Conservation (phyloP, 2,113 vertebrate species). For the Rafetus swinhoei region DNA sequence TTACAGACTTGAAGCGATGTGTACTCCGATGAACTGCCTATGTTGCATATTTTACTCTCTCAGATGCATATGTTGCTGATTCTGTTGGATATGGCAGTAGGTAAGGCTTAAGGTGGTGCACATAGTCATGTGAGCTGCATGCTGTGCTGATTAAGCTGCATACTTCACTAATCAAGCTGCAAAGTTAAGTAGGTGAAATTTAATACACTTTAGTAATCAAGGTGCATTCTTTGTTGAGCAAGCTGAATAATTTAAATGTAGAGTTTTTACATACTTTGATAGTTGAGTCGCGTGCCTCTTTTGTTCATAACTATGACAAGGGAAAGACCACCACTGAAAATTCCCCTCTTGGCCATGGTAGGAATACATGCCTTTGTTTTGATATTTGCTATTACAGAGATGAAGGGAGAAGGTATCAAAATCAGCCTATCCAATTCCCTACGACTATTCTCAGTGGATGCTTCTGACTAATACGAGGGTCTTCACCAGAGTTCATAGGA, state of each 20-base stretch:
- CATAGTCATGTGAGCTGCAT: constrained; percentile 62
- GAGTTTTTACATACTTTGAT: constrained; percentile 51
- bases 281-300: constrained; percentile 38
- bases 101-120: constrained; percentile 58
- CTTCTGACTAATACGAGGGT: not conserved
- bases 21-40: not conserved
- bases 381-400: constrained; percentile 23
- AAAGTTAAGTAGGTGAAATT: constrained; percentile 76
- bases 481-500: not conserved
- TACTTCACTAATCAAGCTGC: constrained; percentile 79
- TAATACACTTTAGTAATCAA: constrained; percentile 77
- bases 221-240: constrained; percentile 71
- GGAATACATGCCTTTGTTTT: constrained; percentile 39
- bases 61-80: not conserved
- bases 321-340: constrained; percentile 31
- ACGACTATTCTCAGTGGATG: constrained; percentile 38
- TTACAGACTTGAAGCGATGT: not conserved
- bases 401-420: constrained; percentile 49
- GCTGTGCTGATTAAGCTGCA: constrained; percentile 74
- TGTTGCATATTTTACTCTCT: not conserved
- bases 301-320: not conserved
- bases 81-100: constrained; percentile 37
- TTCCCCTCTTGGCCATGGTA: constrained; percentile 41
- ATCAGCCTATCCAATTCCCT: constrained; percentile 35
- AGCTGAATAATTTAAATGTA: constrained; percentile 76